phyloP scores from a whole-genome alignment of 2,888 invertebrate species.

The Chydorus sphaericus region DNA sequence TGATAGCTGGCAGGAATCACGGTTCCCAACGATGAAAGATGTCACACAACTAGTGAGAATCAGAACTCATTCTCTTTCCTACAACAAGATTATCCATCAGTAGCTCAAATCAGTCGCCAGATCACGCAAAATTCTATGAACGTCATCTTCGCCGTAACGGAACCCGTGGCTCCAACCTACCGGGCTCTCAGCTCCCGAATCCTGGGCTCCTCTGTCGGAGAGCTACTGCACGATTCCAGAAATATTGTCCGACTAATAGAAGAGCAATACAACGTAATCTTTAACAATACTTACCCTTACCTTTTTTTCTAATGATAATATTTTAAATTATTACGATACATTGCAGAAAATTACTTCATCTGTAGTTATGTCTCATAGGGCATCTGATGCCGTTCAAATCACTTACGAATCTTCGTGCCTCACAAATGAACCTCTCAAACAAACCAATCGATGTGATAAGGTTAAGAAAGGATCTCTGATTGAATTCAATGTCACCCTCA shows the following conservation, averaged over 20 bases:
- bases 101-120: conserved; percentile 10
- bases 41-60: conserved; percentile 1
- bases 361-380: background rate
- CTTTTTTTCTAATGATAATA: background rate
- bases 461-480: conserved; percentile 1
- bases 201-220: conserved; percentile 8
- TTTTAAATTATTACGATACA: background rate
- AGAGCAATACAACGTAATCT: conserved; percentile 13
- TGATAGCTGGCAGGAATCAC: conserved; percentile 12
- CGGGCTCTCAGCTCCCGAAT: background rate
- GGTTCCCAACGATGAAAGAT: conserved; percentile 12
- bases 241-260: conserved; percentile 14
- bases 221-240: conserved; percentile 11
- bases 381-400: background rate
- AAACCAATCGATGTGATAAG: conserved; percentile 6
- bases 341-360: conserved; percentile 7
- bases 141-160: conserved; percentile 14
- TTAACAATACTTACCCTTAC: background rate
- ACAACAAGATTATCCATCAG: conserved; percentile 12
- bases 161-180: background rate
- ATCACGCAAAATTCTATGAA: conserved; percentile 8
- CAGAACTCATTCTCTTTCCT: background rate
- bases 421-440: background rate
- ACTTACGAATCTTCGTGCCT: background rate
- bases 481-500: background rate